A percentile compares a stretch with the other conserved stretches of the same genome.
Conservation (phyloP, 64 coral and sea anemone genomes). For the Montipora efflorescens region DNA sequence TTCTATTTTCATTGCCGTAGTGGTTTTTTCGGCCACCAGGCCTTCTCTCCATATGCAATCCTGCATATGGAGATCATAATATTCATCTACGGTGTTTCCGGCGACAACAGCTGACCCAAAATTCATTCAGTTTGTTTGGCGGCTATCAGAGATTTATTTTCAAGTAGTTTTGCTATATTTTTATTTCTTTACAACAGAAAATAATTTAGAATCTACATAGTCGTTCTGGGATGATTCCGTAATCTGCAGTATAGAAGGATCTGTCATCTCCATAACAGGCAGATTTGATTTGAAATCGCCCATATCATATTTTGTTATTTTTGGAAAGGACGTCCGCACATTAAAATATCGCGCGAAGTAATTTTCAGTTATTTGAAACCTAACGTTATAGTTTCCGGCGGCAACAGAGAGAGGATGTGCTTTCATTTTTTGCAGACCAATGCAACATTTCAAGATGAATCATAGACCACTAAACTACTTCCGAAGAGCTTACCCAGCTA, state of each 20-base stretch:
- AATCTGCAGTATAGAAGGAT: background rate
- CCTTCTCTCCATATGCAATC: too few species aligned
- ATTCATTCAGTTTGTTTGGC: too few species aligned
- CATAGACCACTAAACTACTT: too few species aligned
- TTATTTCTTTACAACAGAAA: too few species aligned
- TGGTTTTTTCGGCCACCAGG: background rate
- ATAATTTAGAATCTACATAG: too few species aligned
- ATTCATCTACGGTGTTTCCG: background rate
- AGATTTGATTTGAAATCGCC: background rate
- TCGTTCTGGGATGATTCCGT: background rate
- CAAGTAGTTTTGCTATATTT: too few species aligned
- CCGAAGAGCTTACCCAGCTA: too few species aligned
- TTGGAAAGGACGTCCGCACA: background rate
- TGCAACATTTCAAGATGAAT: background rate
- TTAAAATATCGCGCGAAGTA: background rate
- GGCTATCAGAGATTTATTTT: too few species aligned
- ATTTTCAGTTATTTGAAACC: background rate
- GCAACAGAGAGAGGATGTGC: background rate
- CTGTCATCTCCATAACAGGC: background rate
- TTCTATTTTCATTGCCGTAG: background rate
- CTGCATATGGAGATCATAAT: too few species aligned
- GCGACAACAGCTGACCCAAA: background rate
- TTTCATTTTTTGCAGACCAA: background rate
- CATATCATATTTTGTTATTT: background rate
- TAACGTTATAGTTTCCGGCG: too few species aligned